These are phyloP conservation scores for Xiphophorus maculatus DNA, from an alignment of 2,113 vertebrate genomes.

Conservation along the genomic window DNA sequence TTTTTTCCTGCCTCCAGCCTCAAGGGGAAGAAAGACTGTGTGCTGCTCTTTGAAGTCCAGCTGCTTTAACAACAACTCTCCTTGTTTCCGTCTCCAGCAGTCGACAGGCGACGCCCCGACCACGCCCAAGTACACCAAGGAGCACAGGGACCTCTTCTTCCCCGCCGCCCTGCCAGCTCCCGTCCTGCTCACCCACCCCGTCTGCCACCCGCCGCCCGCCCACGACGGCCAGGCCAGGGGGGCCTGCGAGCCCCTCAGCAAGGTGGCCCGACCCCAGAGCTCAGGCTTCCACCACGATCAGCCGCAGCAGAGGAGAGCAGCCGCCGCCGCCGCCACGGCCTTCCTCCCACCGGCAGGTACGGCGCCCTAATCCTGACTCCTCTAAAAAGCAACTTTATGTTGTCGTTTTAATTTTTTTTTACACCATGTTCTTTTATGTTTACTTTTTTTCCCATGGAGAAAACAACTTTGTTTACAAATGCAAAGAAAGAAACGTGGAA, in stretches of 20 bases:
- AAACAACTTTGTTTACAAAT: too few relatives aligned
- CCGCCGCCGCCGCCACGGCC: conserved; percentile 67
- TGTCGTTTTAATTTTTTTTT: not conserved
- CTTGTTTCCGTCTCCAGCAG: conserved; percentile 71
- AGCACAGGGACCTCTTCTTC: conserved; percentile 91
- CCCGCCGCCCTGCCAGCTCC: conserved; percentile 75
- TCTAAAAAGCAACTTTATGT: not conserved
- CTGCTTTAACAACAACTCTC: not conserved
- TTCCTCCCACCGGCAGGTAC: conserved; percentile 77
- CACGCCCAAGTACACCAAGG: conserved; percentile 91
- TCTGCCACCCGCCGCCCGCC: conserved; percentile 65
- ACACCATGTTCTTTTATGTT: not conserved
- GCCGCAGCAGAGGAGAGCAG: conserved; percentile 58
- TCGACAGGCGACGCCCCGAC: conserved; percentile 85
- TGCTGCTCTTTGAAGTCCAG: conserved; percentile 11
- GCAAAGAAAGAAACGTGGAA: too few relatives aligned
- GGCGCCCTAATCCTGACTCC: not conserved
- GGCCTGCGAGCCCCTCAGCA: conserved; percentile 79
- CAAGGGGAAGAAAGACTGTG: conserved; percentile 18
- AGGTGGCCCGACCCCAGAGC: conserved; percentile 67
- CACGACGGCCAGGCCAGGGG: conserved; percentile 74
- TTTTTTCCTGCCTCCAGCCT: conserved; percentile 13
- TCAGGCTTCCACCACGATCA: conserved; percentile 75
- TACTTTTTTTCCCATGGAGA: too few relatives aligned
- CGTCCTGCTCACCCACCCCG: conserved; percentile 66